A percentile compares a stretch with the other conserved stretches of the same genome.
Evolutionary conservation across 2,797 vertebrate species (phyloP).

Genomic region (Rhincodon typus): DNA sequence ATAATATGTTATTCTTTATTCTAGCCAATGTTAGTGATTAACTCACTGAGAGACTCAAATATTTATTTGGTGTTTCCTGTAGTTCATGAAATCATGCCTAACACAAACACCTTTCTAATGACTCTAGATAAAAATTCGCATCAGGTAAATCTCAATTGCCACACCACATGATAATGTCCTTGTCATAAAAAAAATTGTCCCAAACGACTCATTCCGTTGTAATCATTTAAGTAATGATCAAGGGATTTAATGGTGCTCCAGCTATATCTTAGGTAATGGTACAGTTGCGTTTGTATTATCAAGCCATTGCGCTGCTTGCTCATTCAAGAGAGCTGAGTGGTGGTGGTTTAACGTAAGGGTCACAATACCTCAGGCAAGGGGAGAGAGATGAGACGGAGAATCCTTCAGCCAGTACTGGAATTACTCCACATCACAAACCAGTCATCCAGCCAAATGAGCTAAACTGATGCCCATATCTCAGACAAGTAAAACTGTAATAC

Average conservation of each 20-base stretch:
- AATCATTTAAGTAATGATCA: background rate
- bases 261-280: no score
- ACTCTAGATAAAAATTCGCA: background rate
- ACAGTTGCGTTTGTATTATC: no score
- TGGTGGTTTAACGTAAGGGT: no score
- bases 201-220: background rate
- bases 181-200: background rate
- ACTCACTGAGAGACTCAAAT: background rate
- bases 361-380: no score
- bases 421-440: no score
- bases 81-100: background rate
- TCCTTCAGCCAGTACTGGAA: no score
- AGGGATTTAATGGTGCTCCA: background rate
- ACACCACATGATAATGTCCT: background rate
- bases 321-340: no score
- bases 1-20: background rate
- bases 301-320: no score
- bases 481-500: background rate
- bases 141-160: background rate
- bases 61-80: background rate
- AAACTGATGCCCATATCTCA: background rate
- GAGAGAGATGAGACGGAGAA: no score
- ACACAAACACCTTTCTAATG: background rate
- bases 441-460: no score
- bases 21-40: background rate